phyloP scores from a whole-genome alignment of 2,797 vertebrate genomes.

The Prunella strophiata region DNA sequence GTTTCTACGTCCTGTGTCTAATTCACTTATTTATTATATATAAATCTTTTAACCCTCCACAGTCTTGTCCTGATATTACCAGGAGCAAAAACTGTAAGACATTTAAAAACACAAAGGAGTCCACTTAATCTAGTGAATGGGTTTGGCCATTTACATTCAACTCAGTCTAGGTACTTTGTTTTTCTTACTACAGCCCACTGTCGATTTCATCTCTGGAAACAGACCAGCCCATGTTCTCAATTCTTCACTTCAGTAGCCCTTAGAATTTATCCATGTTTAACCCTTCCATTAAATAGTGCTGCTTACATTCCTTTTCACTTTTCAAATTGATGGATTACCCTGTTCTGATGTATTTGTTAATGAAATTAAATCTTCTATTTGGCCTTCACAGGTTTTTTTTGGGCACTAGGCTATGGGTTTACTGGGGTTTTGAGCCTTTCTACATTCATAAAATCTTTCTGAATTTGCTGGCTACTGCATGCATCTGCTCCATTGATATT shows the following conservation, averaged over 20 bases:
- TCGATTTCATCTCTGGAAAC: background rate
- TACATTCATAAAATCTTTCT: background rate
- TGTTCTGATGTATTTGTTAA: background rate
- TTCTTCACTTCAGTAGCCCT: background rate
- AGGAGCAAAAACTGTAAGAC: background rate
- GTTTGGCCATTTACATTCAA: background rate
- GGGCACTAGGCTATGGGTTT: background rate
- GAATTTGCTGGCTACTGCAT: conserved; percentile 1
- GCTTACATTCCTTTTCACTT: background rate
- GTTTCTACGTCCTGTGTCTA: background rate
- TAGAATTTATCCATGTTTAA: background rate
- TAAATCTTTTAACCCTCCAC: background rate
- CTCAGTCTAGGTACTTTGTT: background rate
- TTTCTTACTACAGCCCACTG: background rate
- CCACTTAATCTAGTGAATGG: background rate
- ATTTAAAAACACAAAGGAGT: background rate
- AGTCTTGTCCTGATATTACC: background rate
- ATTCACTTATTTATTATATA: background rate
- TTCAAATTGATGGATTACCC: background rate
- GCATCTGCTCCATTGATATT: conserved; percentile 30
- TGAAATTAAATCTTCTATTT: background rate
- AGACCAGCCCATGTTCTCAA: background rate
- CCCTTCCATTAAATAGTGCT: background rate
- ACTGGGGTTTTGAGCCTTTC: background rate
- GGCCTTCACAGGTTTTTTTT: background rate